phyloP scores from a whole-genome alignment of 2,797 vertebrate genomes.

The Pseudopleuronectes americanus region DNA sequence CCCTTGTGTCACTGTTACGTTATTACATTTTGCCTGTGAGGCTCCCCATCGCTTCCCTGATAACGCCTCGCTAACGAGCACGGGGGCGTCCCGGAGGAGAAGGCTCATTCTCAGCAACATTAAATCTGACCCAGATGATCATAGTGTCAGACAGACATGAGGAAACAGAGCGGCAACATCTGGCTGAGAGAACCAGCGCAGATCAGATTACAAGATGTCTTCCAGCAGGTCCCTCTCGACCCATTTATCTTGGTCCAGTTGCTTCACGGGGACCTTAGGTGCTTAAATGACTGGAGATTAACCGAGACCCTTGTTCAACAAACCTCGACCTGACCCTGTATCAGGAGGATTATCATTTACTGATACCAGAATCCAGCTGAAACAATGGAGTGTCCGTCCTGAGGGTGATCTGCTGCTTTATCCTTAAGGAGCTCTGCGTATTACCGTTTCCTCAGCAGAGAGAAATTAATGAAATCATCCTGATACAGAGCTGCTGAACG shows the following conservation, averaged over 20 bases:
- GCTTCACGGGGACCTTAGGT: conserved; percentile 39
- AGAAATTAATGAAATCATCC: conserved; percentile 26
- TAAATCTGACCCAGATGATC: conserved; percentile 69
- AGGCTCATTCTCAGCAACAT: conserved; percentile 35
- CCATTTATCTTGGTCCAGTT: conserved; percentile 63
- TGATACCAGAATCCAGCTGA: conserved; percentile 84
- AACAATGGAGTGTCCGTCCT: conserved; percentile 70
- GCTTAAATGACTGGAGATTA: conserved; percentile 72
- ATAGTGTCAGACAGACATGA: conserved; percentile 48
- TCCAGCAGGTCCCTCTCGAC: conserved; percentile 54
- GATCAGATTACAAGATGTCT: conserved; percentile 72
- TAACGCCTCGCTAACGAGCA: conserved; percentile 54
- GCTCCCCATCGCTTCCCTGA: conserved; percentile 46
- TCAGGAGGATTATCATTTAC: conserved; percentile 84
- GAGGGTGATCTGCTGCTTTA: conserved; percentile 75
- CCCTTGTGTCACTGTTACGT: conserved; percentile 65
- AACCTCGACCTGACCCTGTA: conserved; percentile 78
- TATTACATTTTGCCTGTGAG: conserved; percentile 65
- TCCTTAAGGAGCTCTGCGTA: conserved; percentile 75
- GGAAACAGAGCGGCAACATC: conserved; percentile 36
- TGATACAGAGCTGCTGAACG: conserved; percentile 8
- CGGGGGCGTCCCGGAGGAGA: conserved; percentile 43
- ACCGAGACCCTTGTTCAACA: conserved; percentile 74
- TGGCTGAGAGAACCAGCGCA: not conserved
- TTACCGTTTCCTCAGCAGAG: conserved; percentile 26